Base-by-base conservation (phyloP, 2,888 invertebrate species). In the Folsomia candida region DNA sequence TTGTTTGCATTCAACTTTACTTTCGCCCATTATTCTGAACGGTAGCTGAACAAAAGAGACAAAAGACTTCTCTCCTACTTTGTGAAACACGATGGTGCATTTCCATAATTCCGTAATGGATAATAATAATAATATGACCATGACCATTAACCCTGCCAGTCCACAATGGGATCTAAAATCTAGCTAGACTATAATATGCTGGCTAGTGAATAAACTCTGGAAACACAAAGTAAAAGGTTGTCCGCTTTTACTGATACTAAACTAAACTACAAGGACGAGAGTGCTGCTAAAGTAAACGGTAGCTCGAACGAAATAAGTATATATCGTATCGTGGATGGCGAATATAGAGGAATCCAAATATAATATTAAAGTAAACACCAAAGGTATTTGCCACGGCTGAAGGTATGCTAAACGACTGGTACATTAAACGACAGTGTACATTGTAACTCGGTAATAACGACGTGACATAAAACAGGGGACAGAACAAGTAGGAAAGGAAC, bases 41-140 rank as follows among this genome's bases (percentile, higher is more conserved):
- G 14, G 37, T 37, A 9, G 37, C 14, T 37, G 37, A 37, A 37
- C 37, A 37, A 37, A 37, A 37, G 37, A 37, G 37, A 37, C 37
- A 37, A 37, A 37, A 37, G 37, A 37, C 37, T 37, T 37, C 37
- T 37, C 4, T 37, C n/a, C 37, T 37, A 37, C 37, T 37, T 37
- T 37, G 54, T 54, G 54, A 61, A 61, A 61, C 61, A 61, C 61
- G 28, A 9, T 28, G 61, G 61, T 27, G 28, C 61, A 61, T 61
- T 59, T 22, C 25, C 25, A 59, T 26, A 11, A 61, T 61, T 26
- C 54, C 20, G 14, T 29, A 28, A 61, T 61, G 27, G 28, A 27
- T 61, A n/a, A 61, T n/a, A 27, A 25, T 6, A 57, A 26, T 60
- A 14, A 60, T 57, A 57, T 59, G 22, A 9, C 59, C 59, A 59